These are phyloP conservation scores for Mamestra configurata DNA, from an alignment of 1,140 invertebrate genomes.

Conservation along the genomic window DNA sequence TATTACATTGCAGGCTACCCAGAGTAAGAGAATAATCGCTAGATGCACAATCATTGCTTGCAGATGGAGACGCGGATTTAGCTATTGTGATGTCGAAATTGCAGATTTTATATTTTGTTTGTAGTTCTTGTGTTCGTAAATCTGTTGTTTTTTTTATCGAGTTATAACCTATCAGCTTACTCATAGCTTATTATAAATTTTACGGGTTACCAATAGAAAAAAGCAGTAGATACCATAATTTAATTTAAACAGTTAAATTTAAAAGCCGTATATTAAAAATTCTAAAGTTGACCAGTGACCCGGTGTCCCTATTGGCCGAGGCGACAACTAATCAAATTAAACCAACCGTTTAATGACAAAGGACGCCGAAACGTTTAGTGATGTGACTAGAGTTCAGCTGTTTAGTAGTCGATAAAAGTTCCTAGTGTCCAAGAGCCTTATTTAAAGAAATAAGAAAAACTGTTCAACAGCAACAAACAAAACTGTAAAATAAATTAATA, in stretches of 20 bases:
- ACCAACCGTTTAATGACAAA: slow-evolving; percentile 67
- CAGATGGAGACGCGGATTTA: too few relatives aligned
- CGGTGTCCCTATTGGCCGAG: slow-evolving; percentile 66
- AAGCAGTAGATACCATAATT: slow-evolving; percentile 53
- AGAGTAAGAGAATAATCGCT: too few relatives aligned
- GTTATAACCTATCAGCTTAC: background rate
- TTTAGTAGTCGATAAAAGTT: background rate
- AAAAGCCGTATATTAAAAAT: slow-evolving; percentile 80
- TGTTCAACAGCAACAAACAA: too few relatives aligned
- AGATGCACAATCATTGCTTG: too few relatives aligned
- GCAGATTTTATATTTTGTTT: too few relatives aligned
- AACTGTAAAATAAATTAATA: too few relatives aligned
- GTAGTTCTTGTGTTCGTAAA: too few relatives aligned
- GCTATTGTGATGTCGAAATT: too few relatives aligned
- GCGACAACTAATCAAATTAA: slow-evolving; percentile 80
- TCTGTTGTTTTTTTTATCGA: too few relatives aligned
- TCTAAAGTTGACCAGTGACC: slow-evolving; percentile 78
- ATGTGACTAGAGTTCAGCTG: slow-evolving; percentile 2
- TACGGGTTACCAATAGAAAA: background rate
- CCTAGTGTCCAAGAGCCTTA: background rate
- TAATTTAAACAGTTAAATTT: slow-evolving; percentile 76
- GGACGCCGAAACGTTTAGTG: slow-evolving; percentile 59
- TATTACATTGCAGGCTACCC: too few relatives aligned
- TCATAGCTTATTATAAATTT: background rate
- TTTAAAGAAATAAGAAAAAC: too few relatives aligned